Conservation (phyloP, 2,888 invertebrate species). For the Pollenia labialis region DNA sequence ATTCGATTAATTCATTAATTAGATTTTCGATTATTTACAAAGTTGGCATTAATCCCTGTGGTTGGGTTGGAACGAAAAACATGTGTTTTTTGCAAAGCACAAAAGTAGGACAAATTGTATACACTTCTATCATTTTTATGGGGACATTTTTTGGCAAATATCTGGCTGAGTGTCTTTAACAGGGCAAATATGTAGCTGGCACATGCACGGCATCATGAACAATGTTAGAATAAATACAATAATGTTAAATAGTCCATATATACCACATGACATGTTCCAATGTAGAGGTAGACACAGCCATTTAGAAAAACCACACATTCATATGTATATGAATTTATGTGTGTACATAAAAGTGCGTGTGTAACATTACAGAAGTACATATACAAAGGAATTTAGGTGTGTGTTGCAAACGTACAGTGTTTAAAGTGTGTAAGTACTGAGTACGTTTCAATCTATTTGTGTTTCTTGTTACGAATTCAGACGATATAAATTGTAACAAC, state of each 20-base stretch:
- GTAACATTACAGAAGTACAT: no score
- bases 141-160: background rate
- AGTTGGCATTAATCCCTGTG: conserved; percentile 54
- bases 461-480: conserved; percentile 42
- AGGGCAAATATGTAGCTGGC: background rate
- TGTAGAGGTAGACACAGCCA: background rate
- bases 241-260: conserved; percentile 58
- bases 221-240: conserved; percentile 34
- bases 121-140: background rate
- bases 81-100: conserved; percentile 33
- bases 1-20: conserved; percentile 64
- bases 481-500: conserved; percentile 50
- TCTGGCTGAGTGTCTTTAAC: background rate
- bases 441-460: conserved; percentile 19
- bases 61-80: conserved; percentile 39
- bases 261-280: conserved; percentile 44
- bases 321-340: background rate
- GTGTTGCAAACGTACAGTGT: conserved; percentile 2
- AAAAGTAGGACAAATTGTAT: conserved; percentile 13
- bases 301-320: conserved; percentile 26
- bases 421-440: background rate
- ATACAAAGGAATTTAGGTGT: background rate
- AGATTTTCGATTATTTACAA: conserved; percentile 56
- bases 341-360: background rate
- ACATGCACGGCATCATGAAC: background rate